phyloP scores from a whole-genome alignment of 2,797 vertebrate species.

The Alfaro cultratus region DNA sequence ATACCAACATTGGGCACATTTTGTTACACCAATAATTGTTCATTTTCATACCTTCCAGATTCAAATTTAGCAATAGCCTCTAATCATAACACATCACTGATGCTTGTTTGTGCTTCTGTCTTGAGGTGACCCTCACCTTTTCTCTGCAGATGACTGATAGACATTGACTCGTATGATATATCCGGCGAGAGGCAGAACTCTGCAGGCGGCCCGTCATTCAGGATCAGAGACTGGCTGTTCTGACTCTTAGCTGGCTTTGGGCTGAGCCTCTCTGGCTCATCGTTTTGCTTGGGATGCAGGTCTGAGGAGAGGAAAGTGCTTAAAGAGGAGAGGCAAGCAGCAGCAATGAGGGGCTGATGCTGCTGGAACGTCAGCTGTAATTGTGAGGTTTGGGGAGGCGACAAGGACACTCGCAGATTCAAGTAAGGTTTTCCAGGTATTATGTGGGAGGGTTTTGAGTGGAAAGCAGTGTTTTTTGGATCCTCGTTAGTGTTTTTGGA shows the following conservation, averaged over 20 bases:
- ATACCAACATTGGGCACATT: conserved; percentile 24
- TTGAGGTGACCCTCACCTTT: conserved; percentile 80
- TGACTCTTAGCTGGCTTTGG: conserved; percentile 73
- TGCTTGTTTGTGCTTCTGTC: neutral
- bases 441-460: conserved; percentile 23
- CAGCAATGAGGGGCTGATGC: conserved; percentile 51
- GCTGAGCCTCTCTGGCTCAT: conserved; percentile 32
- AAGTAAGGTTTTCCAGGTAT: conserved; percentile 35
- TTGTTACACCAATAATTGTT: neutral
- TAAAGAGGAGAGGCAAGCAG: conserved; percentile 64
- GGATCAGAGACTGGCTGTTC: conserved; percentile 83
- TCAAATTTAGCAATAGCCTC: neutral
- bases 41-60: conserved; percentile 9
- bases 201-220: conserved; percentile 86
- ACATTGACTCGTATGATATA: conserved; percentile 87
- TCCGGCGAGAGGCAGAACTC: conserved; percentile 93
- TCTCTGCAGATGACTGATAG: conserved; percentile 92
- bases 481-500: conserved; percentile 64
- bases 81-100: conserved; percentile 2
- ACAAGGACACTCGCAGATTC: conserved; percentile 37
- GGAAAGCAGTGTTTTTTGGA: conserved; percentile 56
- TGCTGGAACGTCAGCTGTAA: conserved; percentile 59
- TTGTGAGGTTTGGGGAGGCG: conserved; percentile 18
- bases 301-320: conserved; percentile 65
- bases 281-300: conserved; percentile 48